These are phyloP conservation scores for Tachypleus tridentatus DNA, from an alignment of 1,140 invertebrate genomes.

Conservation along the genomic window DNA sequence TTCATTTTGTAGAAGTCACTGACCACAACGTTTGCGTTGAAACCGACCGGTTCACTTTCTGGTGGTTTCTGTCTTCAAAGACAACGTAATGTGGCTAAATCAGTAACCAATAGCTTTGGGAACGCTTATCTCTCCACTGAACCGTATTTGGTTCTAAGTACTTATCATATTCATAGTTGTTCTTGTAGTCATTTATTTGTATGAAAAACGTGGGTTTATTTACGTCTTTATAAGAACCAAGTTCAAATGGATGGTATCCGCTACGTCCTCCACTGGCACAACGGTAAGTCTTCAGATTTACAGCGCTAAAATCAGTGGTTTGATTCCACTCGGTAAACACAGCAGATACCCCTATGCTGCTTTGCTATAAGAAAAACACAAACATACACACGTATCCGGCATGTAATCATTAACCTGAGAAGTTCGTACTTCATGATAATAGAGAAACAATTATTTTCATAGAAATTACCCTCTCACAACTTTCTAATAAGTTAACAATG, in stretches of 20 bases:
- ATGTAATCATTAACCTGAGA: conserved; percentile 70
- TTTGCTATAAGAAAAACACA: too few species aligned
- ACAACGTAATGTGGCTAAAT: conserved; percentile 58
- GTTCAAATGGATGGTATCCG: conserved; percentile 62
- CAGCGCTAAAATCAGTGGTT: too few species aligned
- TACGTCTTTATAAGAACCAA: conserved; percentile 69
- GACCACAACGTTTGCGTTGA: too few species aligned
- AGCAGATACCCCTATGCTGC: too few species aligned
- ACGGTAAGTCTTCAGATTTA: too few species aligned
- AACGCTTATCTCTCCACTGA: conserved; percentile 61
- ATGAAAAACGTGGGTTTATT: too few species aligned
- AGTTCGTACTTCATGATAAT: conserved; percentile 81
- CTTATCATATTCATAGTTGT: conserved; percentile 58
- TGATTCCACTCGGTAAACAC: too few species aligned
- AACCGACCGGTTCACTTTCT: too few species aligned
- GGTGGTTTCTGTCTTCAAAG: conserved; percentile 33
- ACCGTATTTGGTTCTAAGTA: conserved; percentile 61
- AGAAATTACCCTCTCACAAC: conserved; percentile 75
- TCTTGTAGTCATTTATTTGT: conserved; percentile 52
- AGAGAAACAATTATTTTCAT: conserved; percentile 66
- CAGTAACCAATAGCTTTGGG: conserved; percentile 56
- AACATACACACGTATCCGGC: too few species aligned
- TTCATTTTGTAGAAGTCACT: too few species aligned
- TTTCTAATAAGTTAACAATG: conserved; percentile 63
- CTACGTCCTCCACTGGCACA: too few species aligned